These are phyloP conservation scores for Xenus cinereus DNA, from an alignment of 2,113 vertebrate genomes.

Conservation along the genomic window DNA sequence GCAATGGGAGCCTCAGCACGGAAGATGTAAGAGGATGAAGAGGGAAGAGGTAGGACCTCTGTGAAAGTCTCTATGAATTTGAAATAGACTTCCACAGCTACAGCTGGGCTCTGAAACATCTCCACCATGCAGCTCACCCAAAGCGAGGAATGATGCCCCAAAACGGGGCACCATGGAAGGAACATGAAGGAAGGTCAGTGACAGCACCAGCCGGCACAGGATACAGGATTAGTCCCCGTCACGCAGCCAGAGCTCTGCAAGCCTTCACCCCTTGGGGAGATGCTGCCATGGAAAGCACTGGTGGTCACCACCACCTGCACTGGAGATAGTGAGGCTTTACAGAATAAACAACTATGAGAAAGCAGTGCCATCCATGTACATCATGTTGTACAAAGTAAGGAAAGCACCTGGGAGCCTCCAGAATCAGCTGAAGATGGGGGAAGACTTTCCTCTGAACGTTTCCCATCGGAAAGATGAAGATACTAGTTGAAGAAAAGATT, in stretches of 20 bases:
- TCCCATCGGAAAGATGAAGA: neutral
- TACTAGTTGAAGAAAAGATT: neutral
- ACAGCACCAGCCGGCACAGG: neutral
- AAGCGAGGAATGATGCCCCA: neutral
- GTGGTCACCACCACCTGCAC: neutral
- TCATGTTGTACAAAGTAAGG: neutral
- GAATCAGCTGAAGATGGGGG: neutral
- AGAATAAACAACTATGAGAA: neutral
- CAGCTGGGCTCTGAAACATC: neutral
- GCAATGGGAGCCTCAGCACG: neutral
- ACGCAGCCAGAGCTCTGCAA: rapidly evolving
- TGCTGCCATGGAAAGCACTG: neutral
- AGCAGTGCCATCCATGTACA: neutral
- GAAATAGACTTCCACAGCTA: neutral
- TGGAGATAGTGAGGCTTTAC: neutral
- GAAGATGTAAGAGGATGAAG: neutral
- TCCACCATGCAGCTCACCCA: neutral
- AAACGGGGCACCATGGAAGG: neutral
- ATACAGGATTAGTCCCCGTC: neutral
- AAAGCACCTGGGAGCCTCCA: neutral
- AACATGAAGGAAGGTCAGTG: neutral
- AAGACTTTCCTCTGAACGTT: neutral
- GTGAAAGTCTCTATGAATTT: neutral
- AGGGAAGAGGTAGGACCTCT: neutral
- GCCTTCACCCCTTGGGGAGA: neutral